phyloP scores from a whole-genome alignment of 2,113 vertebrate genomes.

The Notothenia rossii region DNA sequence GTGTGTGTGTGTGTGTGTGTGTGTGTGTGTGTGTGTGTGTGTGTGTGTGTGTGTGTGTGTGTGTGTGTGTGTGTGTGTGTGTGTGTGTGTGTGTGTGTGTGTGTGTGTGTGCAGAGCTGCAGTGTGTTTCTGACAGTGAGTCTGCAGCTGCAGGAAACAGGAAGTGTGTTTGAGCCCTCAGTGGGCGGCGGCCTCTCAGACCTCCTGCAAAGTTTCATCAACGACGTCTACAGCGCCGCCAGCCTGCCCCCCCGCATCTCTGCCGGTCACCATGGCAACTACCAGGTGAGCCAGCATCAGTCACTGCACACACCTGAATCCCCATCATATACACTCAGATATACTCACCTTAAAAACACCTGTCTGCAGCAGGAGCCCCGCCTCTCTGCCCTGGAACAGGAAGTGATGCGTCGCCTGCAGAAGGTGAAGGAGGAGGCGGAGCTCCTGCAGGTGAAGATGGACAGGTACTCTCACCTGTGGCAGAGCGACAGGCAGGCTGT shows the following conservation, averaged over 20 bases:
- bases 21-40: too few relatives aligned
- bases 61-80: too few relatives aligned
- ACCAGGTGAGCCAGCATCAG: slow-evolving; percentile 41
- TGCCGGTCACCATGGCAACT: neutral
- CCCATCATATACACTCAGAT: too few relatives aligned
- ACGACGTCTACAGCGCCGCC: slow-evolving; percentile 44
- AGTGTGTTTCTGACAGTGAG: neutral
- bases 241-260: slow-evolving; percentile 30
- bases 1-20: too few relatives aligned
- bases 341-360: neutral
- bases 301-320: too few relatives aligned
- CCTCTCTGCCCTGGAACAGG: slow-evolving; percentile 30
- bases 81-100: too few relatives aligned
- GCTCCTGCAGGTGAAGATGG: slow-evolving; percentile 3
- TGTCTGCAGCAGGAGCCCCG: slow-evolving; percentile 27
- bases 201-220: slow-evolving; percentile 24
- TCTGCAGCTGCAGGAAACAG: slow-evolving; percentile 47
- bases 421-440: slow-evolving; percentile 47
- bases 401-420: slow-evolving; percentile 40
- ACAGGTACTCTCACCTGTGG: slow-evolving; percentile 61
- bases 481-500: slow-evolving; percentile 2
- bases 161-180: slow-evolving; percentile 41
- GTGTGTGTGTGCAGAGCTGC: too few relatives aligned
- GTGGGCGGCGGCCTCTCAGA: slow-evolving; percentile 13
- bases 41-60: too few relatives aligned